phyloP scores from a whole-genome alignment of 1,140 invertebrate genomes.

The Drosophila malerkotliana region DNA sequence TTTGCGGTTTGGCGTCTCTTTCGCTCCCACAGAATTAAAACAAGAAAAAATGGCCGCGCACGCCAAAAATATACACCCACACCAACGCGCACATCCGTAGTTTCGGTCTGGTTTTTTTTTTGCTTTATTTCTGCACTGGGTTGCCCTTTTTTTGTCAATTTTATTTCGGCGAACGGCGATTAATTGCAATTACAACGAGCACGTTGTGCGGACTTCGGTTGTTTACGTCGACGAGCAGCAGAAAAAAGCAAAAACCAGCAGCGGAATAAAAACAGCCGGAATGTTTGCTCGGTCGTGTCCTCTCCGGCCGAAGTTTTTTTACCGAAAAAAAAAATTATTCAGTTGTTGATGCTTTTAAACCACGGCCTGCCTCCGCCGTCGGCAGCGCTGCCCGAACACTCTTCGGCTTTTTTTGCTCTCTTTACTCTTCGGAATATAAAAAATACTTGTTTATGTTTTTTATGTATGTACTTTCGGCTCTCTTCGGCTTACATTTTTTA shows the following conservation, averaged over 20 bases:
- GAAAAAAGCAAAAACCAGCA: constrained; percentile 22
- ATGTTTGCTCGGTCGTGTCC: constrained; percentile 37
- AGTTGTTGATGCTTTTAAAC: constrained; percentile 7
- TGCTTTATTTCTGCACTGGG: constrained; percentile 63
- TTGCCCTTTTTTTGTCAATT: constrained; percentile 41
- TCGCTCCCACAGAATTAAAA: constrained; percentile 43
- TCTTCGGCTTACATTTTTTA: constrained; percentile 47
- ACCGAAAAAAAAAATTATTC: constrained; percentile 1
- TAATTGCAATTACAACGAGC: constrained; percentile 46
- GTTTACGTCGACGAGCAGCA: constrained; percentile 45
- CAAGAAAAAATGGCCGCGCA: constrained; percentile 79
- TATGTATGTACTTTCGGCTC: constrained; percentile 59
- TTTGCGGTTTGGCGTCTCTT: constrained; percentile 57
- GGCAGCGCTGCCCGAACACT: background rate
- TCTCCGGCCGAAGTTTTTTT: constrained; percentile 7
- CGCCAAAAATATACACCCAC: constrained; percentile 75
- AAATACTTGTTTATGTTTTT: constrained; percentile 74
- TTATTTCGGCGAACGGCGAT: constrained; percentile 54
- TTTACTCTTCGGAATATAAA: background rate
- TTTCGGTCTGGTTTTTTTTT: constrained; percentile 22
- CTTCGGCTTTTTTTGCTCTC: background rate
- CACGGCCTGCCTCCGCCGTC: background rate
- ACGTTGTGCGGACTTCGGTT: constrained; percentile 35
- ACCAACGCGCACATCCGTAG: constrained; percentile 38
- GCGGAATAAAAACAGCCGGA: constrained; percentile 43